Conservation (phyloP, 1,140 invertebrate species). For the Drosophila bocqueti region DNA sequence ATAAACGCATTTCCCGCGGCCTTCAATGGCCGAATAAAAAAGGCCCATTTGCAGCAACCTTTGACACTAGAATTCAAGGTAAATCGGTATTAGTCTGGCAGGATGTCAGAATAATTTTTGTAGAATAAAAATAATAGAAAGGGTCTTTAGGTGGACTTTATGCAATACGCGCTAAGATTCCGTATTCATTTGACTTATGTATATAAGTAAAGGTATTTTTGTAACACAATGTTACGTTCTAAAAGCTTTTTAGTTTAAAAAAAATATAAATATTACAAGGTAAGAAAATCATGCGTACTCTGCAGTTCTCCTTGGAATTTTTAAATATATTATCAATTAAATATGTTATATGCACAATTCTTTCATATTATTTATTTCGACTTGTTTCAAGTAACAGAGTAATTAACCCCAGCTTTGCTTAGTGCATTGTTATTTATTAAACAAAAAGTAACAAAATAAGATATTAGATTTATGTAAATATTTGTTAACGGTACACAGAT, state of each 20-base stretch:
- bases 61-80: constrained; percentile 71
- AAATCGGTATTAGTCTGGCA: constrained; percentile 15
- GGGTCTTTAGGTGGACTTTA: constrained; percentile 1
- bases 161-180: constrained; percentile 18
- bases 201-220: not conserved
- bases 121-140: constrained; percentile 21
- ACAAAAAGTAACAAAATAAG: not conserved
- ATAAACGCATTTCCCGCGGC: constrained; percentile 75
- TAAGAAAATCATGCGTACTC: too few species aligned
- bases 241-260: not conserved
- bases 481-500: not conserved
- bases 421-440: not conserved
- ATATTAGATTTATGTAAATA: not conserved
- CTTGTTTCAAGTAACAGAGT: too few species aligned
- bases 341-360: too few species aligned
- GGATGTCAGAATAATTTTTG: constrained; percentile 11
- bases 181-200: not conserved
- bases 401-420: not conserved
- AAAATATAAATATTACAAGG: too few species aligned
- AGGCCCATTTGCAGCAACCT: constrained; percentile 52
- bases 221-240: not conserved
- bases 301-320: too few species aligned
- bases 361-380: too few species aligned
- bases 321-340: too few species aligned
- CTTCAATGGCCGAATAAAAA: constrained; percentile 48